Conservation (phyloP, 2,113 vertebrate genomes). For the Microcebus jonahi region DNA sequence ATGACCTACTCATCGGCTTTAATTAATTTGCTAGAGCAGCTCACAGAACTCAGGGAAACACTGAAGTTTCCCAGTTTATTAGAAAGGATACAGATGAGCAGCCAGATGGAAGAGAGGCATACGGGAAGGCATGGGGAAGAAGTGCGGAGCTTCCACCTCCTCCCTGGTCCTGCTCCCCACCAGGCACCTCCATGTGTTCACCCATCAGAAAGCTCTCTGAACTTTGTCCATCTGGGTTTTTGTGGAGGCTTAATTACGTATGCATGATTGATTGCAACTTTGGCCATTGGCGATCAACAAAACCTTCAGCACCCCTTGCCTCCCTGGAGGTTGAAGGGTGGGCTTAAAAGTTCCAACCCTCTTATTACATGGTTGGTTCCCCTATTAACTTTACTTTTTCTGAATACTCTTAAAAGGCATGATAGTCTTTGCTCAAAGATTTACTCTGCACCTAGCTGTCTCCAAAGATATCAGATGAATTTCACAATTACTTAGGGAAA, state of each 20-base stretch:
- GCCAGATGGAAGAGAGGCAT: neutral
- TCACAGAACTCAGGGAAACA: neutral
- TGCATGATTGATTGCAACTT: neutral
- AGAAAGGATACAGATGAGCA: neutral
- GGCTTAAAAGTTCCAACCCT: neutral
- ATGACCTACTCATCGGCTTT: neutral
- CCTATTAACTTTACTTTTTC: neutral
- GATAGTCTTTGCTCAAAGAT: neutral
- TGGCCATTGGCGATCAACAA: neutral
- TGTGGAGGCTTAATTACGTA: neutral
- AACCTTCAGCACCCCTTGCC: neutral
- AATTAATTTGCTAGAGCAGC: neutral
- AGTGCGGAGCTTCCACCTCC: neutral
- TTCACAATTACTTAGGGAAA: neutral
- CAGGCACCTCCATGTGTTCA: neutral
- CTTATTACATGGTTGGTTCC: neutral
- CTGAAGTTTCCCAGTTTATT: neutral
- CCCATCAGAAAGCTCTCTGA: neutral
- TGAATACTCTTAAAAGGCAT: neutral
- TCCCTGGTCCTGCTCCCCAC: neutral
- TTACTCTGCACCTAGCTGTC: neutral
- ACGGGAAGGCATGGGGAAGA: neutral
- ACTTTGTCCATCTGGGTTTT: neutral
- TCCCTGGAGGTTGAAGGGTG: neutral
- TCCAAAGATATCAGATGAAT: neutral